Evolutionary conservation across 2,113 vertebrate genomes (phyloP).

Genomic region (Athene cunicularia): DNA sequence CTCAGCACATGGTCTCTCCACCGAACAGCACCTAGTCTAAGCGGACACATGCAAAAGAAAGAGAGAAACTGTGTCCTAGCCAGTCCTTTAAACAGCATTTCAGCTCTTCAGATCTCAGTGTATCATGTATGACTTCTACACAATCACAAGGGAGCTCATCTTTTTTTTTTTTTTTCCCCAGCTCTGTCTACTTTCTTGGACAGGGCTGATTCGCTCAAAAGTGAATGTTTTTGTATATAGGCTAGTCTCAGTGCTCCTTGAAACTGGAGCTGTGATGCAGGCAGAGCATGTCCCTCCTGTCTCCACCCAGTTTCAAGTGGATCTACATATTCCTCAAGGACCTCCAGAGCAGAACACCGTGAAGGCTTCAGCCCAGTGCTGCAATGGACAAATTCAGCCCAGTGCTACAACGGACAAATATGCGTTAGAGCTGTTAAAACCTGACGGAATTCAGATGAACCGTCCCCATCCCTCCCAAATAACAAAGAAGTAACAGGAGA

Average conservation of each 20-base stretch:
- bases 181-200: background rate
- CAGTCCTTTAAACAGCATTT: background rate
- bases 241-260: background rate
- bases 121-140: fast-evolving
- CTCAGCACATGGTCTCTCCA: fast-evolving
- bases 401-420: background rate
- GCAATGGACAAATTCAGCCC: background rate
- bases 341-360: background rate
- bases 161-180: background rate
- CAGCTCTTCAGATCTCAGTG: background rate
- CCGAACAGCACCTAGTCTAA: background rate
- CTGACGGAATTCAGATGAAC: background rate
- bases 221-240: background rate
- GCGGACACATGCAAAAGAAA: background rate
- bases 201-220: background rate
- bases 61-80: background rate
- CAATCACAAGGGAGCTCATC: background rate
- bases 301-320: background rate
- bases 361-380: background rate
- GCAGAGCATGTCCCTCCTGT: background rate
- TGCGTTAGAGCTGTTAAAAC: background rate
- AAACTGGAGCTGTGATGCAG: background rate
- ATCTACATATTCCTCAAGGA: background rate
- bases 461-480: background rate
- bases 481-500: background rate